Evolutionary conservation across 37 sponge, comb jelly and placozoan species (phyloP), one percentile per base, ranked within the genome.

Genomic region (Beroe forskalii): DNA sequence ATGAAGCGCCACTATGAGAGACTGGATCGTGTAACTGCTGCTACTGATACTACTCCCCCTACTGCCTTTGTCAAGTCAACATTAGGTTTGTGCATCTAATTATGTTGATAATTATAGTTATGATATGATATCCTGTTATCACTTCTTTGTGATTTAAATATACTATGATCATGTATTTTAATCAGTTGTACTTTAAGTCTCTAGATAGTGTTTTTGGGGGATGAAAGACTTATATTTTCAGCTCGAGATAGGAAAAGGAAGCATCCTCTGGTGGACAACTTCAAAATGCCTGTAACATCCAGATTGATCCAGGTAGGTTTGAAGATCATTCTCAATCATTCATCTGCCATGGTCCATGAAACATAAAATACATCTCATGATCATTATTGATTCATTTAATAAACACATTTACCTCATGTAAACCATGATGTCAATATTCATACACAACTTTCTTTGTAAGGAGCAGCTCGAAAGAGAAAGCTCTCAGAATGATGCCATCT

Each of bases 1-100:
- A 80, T 80, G 86, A 80, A 80, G 55, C 86, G 86, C 28, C 86
- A 80, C 55, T 80, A 80, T 44, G 86, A 80, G 48, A 80, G 86
- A 80, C 30, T 80, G 30, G 55, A 31, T 0, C n/a, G 55, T 1
- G 86, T 80, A 6, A 44, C 86, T n/a, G 44, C 86, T 43, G 86
- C 86, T 1, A 80, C 86, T 4, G 86, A 80, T 25, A 42, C 86
- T 44, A 33, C 86, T 3, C 86, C 86, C 28, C 86, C 86, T 44
- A 22, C 20, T 23, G 22, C 55, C n/a, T 44, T 38, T 20, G 40
- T 38, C 4, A 44, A 32, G 0, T 80, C 86, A 6, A 80, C 86
- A 8, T 24, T 80, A 24, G 55, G 55, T 48, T 17, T 17, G 6
- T 6, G 6, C 55, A 48, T 17, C 6, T 48, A 17, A 17, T 48